phyloP scores from a whole-genome alignment of 2,888 invertebrate genomes.

The Cheilosia vernalis region DNA sequence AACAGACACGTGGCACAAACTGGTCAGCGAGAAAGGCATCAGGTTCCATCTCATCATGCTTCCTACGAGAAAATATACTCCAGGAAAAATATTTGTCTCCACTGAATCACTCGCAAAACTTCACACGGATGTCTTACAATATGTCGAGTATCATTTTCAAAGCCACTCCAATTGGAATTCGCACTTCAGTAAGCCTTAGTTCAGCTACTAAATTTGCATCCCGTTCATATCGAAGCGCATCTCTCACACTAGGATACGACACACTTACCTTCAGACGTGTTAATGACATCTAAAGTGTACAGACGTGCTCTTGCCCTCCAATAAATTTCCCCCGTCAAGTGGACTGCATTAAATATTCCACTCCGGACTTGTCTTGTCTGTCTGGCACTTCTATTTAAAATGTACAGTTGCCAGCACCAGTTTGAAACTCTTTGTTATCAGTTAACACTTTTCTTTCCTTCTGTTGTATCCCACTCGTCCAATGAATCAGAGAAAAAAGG shows the following conservation, averaged over 20 bases:
- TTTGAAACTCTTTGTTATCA: constrained; percentile 15
- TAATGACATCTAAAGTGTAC: constrained; percentile 51
- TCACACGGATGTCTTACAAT: background rate
- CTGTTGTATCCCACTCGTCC: constrained; percentile 2
- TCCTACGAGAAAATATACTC: too few species aligned
- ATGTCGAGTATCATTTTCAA: background rate
- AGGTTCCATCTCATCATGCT: too few species aligned
- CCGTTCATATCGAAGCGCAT: background rate
- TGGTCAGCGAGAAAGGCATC: too few species aligned
- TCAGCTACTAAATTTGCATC: background rate
- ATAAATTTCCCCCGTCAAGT: constrained; percentile 38
- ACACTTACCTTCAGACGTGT: constrained; percentile 28
- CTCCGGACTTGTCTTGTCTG: constrained; percentile 20
- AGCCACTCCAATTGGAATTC: background rate
- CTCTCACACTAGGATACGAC: background rate
- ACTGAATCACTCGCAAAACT: background rate
- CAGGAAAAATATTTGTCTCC: too few species aligned
- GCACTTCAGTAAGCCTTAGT: background rate
- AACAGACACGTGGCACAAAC: too few species aligned
- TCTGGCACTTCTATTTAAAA: constrained; percentile 14
- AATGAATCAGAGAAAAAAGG: constrained; percentile 35
- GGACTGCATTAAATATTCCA: constrained; percentile 37
- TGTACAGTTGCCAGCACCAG: constrained; percentile 7
- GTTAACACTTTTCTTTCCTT: constrained; percentile 32
- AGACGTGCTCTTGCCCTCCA: constrained; percentile 51